Base-by-base conservation (phyloP, 37 sponge, comb jelly and placozoan genomes). In the Axinella damicornis region DNA sequence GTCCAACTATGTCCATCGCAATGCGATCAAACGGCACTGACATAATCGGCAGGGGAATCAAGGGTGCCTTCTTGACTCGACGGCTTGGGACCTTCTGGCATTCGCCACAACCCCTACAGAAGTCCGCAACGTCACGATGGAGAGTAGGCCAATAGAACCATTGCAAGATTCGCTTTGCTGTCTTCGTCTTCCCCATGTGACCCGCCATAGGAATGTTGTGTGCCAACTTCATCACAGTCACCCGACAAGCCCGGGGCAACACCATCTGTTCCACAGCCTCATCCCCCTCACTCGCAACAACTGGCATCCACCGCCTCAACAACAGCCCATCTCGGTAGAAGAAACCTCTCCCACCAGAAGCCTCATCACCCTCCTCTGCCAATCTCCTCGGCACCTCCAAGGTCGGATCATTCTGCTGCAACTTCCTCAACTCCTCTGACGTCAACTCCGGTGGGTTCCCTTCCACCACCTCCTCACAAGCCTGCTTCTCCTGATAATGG, bases 1-100 rank as follows among this genome's bases (percentile, higher is more conserved):
- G 85, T 53, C 90, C 90, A 20, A 90, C 76, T 18, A 83, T 78
- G 57, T 90, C 90, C 79, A 84, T 90, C 9, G 85, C 90, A 41
- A 90, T 83, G 20, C 80, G 33, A 53, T 53, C 22, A 60, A 78
- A 84, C 36, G 90, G 90, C 27, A 62, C 68, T 28, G 33, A 34
- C 25, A 84, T 34, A 0, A 84, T 25, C 14, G 85, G 85, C 38
- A 84, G 35, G 9, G 81, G 79, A 9, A 12, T 70, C 68, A 0
- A 89, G 25, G 21, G 84, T 78, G 52, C 84, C 90, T 76, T 17
- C 19, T 34, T 17, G 30, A 5, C 20, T 52, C 65, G 62, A 21
- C 62, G 37, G 18, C 52, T 20, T 11, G 60, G 35, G 14, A 53
- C 6, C 22, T 57, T 17, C 55, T 82, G 89, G 46, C 89, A 83